Conservation (phyloP, 2,888 invertebrate species). For the Biston stratarius region DNA sequence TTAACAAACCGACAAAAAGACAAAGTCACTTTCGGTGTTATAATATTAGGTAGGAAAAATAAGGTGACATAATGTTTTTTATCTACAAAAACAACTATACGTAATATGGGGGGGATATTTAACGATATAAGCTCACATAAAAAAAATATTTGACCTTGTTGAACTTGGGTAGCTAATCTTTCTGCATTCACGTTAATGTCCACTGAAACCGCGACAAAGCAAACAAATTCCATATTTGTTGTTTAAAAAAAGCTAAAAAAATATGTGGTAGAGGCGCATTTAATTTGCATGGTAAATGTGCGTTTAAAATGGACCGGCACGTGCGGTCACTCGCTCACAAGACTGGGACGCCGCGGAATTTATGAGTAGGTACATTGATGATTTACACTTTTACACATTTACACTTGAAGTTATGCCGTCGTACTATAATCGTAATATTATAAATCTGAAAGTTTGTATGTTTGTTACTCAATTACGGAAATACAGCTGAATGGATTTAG, state of each 20-base stretch:
- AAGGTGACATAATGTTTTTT: too few relatives aligned
- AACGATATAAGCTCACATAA: background rate
- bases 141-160: background rate
- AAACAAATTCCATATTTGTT: constrained; percentile 73
- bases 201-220: constrained; percentile 54
- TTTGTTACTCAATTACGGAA: too few relatives aligned
- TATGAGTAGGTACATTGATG: constrained; percentile 8
- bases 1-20: too few relatives aligned
- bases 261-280: constrained; percentile 70
- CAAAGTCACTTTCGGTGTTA: too few relatives aligned
- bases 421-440: too few relatives aligned
- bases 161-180: constrained; percentile 4
- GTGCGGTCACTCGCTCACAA: constrained; percentile 71
- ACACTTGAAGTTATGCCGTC: background rate
- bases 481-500: too few relatives aligned
- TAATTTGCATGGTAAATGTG: constrained; percentile 84
- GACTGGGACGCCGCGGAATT: constrained; percentile 52
- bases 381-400: constrained; percentile 6
- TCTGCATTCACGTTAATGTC: constrained; percentile 38
- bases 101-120: background rate
- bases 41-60: too few relatives aligned
- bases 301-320: constrained; percentile 85
- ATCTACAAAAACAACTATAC: too few relatives aligned
- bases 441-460: too few relatives aligned
- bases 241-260: constrained; percentile 67